phyloP scores from a whole-genome alignment of 2,888 invertebrate species.

The Diachrysia chrysitis region DNA sequence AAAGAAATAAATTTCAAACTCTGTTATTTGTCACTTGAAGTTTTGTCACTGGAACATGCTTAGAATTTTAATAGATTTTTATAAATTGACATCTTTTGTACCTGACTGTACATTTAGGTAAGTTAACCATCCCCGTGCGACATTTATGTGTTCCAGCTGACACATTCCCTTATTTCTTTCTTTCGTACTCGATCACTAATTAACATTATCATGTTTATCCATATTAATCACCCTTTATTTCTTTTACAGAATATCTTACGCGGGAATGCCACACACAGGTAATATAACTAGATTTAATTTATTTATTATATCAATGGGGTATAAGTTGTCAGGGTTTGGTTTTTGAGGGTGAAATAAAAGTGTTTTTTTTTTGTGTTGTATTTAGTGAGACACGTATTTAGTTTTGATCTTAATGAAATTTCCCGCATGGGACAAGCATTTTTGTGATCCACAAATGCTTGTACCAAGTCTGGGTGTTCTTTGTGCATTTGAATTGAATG shows the following conservation, averaged over 20 bases:
- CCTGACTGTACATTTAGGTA: slow-evolving; percentile 8
- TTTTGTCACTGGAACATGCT: too few relatives aligned
- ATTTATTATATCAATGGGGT: slow-evolving; percentile 12
- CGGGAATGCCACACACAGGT: slow-evolving; percentile 85
- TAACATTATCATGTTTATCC: slow-evolving; percentile 39
- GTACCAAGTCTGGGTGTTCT: too few relatives aligned
- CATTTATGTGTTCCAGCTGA: slow-evolving; percentile 42
- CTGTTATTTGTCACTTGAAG: too few relatives aligned
- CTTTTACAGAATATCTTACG: slow-evolving; percentile 62
- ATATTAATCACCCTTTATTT: slow-evolving; percentile 49
- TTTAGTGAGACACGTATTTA: neutral
- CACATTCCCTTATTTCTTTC: slow-evolving; percentile 35
- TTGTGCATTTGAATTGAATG: too few relatives aligned
- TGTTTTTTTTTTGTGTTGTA: neutral
- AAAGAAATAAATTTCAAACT: too few relatives aligned
- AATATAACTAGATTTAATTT: slow-evolving; percentile 53
- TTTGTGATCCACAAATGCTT: too few relatives aligned
- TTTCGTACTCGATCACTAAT: slow-evolving; percentile 25
- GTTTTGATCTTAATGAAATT: too few relatives aligned
- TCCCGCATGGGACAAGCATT: too few relatives aligned
- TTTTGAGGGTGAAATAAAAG: neutral
- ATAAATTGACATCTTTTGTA: neutral
- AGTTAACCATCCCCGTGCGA: slow-evolving; percentile 18
- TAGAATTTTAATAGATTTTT: too few relatives aligned
- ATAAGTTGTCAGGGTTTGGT: neutral